These are phyloP conservation scores for Lepilemur ruficaudatus DNA, from an alignment of 2,797 vertebrate species.

Conservation along the genomic window DNA sequence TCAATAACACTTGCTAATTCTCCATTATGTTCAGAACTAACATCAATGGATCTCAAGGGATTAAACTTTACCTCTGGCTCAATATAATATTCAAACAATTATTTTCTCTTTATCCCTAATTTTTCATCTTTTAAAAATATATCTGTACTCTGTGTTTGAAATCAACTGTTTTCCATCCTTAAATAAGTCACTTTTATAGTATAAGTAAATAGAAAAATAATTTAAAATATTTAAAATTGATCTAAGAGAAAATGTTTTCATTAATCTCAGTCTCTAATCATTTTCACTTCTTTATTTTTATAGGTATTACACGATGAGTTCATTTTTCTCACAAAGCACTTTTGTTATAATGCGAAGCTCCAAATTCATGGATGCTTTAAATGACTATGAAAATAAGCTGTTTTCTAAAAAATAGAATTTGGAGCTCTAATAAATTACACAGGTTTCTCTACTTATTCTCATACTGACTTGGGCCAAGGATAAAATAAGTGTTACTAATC, in stretches of 20 bases:
- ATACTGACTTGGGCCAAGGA: not conserved
- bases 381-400: not conserved
- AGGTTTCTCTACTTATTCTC: not conserved
- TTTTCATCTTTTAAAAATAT: not conserved
- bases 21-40: not conserved
- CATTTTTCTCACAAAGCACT: not conserved
- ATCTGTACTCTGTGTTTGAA: not conserved
- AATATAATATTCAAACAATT: not conserved
- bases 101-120: not conserved
- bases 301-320: not conserved
- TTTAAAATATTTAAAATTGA: not conserved
- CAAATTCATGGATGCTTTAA: not conserved
- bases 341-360: not conserved
- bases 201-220: not conserved
- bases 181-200: not conserved
- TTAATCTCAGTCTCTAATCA: not conserved
- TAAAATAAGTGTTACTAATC: not conserved
- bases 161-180: not conserved
- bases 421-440: not conserved
- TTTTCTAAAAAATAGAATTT: no score
- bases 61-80: not conserved
- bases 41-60: not conserved
- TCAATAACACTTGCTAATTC: not conserved
- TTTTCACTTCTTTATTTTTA: not conserved
- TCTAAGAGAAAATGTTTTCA: not conserved